Evolutionary conservation across 1,140 invertebrate species (phyloP).

Genomic region (Berghia stephanieae): DNA sequence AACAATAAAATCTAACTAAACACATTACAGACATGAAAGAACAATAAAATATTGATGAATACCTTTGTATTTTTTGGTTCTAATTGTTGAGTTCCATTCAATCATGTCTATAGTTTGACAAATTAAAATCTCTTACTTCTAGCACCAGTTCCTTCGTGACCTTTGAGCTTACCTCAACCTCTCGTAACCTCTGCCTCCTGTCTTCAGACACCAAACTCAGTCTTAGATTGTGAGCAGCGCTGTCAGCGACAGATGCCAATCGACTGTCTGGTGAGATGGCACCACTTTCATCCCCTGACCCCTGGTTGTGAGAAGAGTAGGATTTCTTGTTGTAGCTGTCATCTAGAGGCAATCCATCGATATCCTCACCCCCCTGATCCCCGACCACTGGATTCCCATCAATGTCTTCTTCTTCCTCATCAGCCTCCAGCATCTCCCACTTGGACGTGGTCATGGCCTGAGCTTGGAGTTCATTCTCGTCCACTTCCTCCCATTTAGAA

Average conservation of each 20-base stretch:
- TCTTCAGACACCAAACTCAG: conserved; percentile 73
- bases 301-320: conserved; percentile 29
- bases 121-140: too few species aligned
- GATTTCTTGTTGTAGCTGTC: conserved; percentile 44
- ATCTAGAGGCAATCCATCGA: conserved; percentile 67
- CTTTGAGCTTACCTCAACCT: conserved; percentile 80
- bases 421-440: conserved; percentile 80
- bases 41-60: neutral
- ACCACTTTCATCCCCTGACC: conserved; percentile 46
- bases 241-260: neutral
- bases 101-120: neutral
- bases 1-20: too few species aligned
- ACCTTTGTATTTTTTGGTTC: too few species aligned
- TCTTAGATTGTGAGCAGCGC: conserved; percentile 15
- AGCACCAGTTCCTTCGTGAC: too few species aligned
- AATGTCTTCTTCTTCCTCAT: conserved; percentile 56
- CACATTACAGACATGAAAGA: too few species aligned
- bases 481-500: conserved; percentile 95
- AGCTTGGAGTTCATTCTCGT: conserved; percentile 79
- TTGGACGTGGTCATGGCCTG: conserved; percentile 88
- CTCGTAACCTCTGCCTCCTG: conserved; percentile 83
- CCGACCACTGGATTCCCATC: too few species aligned
- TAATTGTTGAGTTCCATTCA: neutral
- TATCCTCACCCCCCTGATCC: conserved; percentile 63
- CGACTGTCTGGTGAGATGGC: conserved; percentile 20